Base-by-base conservation (phyloP, 1,140 invertebrate species). In the Drosophila grimshawi region DNA sequence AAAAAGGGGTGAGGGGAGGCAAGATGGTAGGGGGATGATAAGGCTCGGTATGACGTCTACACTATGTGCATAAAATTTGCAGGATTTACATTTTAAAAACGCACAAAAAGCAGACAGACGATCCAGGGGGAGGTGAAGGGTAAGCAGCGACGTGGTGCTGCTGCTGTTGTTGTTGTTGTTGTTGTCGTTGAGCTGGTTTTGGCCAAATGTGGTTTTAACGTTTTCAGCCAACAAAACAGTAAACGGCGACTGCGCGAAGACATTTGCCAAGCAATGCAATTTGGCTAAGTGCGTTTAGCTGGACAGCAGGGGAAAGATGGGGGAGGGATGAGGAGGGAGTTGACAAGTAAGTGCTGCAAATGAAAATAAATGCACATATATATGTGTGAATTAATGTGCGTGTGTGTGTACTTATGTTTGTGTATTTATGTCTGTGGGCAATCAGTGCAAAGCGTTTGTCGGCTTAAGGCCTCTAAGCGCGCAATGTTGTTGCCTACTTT, bases 61-160 rank as follows among this genome's bases (percentile, higher is more conserved):
- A 78, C 55, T 85, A 78, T 81, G 86, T 89, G 85, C 85, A 89
- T 89, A 89, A 90, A 79, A 89, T 89, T 89, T 89, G 59, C 78
- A 59, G 75, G 85, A 89, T 89, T 90, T 89, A 89, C 85, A 89
- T 89, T 90, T 89, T 69, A 89, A 88, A 88, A 85, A 88, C 61
- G 73, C 57, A 86, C 57, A 72, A 73, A 78, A 46, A 53, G 39
- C 64, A 60, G 56, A 0, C 51, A 67, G 49, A 57, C 37, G 55
- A 19, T 29, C 43, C 43, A 57, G 51, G 19, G 59, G 57, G 32
- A 7, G 30, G 56, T 6, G 11, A 10, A 48, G 52, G 27, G n/a
- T 11, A 6, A 5, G 10, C 6, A 6, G 11, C 3, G 33, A 52
- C 35, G 77, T 39, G 49, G 59, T 52, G n/a, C 33, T 51, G 52